Evolutionary conservation across 35 echinoderm and acorn worm genomes (phyloP).

Genomic region (Ophioderma brevispina): DNA sequence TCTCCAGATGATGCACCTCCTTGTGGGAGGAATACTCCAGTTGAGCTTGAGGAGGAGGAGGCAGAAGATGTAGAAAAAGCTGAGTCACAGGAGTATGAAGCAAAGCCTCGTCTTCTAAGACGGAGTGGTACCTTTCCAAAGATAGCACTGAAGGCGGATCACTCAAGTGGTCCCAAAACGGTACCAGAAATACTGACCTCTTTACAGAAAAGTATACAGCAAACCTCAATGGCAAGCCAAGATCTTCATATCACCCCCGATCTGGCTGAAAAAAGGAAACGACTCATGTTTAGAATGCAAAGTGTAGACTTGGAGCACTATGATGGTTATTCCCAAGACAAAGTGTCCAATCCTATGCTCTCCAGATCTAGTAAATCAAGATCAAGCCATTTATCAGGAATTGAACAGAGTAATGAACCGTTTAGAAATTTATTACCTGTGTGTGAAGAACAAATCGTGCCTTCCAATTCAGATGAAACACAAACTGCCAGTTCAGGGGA

Average conservation of each 20-base stretch:
- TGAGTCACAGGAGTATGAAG: background rate
- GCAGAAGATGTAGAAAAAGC: background rate
- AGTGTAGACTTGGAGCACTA: background rate
- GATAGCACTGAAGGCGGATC: background rate
- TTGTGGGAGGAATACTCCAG: background rate
- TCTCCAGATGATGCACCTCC: background rate
- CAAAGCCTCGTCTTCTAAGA: background rate
- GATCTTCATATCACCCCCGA: background rate
- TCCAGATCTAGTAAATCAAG: too few species aligned
- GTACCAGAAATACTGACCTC: conserved; percentile 65
- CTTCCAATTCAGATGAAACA: background rate
- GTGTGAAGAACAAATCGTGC: background rate
- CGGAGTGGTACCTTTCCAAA: conserved; percentile 60
- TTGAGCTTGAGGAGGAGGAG: background rate
- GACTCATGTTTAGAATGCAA: background rate
- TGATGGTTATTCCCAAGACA: too few species aligned
- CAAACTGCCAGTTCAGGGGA: background rate
- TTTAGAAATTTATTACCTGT: background rate
- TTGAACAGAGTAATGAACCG: too few species aligned
- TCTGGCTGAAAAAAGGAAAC: background rate
- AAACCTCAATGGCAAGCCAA: background rate
- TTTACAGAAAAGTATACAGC: conserved; percentile 57
- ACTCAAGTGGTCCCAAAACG: conserved; percentile 37
- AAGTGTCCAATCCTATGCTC: too few species aligned
- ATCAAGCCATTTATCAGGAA: too few species aligned